Evolutionary conservation across 2,797 vertebrate species (phyloP).

Genomic region (Mus spretus): DNA sequence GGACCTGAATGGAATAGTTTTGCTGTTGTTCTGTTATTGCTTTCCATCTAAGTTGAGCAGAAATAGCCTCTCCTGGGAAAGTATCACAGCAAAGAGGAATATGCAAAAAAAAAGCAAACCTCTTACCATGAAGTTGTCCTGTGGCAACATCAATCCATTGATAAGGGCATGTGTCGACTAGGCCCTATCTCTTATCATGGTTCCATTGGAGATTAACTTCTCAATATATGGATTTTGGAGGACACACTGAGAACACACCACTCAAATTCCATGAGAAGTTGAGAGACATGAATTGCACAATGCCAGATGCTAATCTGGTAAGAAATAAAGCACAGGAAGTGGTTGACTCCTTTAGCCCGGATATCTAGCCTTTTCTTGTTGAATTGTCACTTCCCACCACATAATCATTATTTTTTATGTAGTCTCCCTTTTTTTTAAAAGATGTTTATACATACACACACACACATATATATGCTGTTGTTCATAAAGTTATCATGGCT

Average conservation of each 20-base stretch:
- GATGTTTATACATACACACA: too few relatives aligned
- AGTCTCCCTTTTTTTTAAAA: too few relatives aligned
- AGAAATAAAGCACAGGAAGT: slow-evolving; percentile 35
- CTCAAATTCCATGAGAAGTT: not conserved
- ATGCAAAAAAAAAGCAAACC: not conserved
- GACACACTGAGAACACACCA: not conserved
- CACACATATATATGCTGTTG: too few relatives aligned
- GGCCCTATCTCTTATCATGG: not conserved
- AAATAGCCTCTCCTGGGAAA: not conserved
- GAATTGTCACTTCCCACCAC: not conserved
- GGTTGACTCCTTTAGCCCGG: not conserved
- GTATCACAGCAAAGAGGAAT: not conserved
- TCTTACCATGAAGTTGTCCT: not conserved
- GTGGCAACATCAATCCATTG: not conserved
- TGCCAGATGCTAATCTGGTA: not conserved
- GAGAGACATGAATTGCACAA: slow-evolving; percentile 38
- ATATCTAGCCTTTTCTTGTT: slow-evolving; percentile 7
- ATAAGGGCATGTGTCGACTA: not conserved
- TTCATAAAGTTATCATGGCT: too few relatives aligned
- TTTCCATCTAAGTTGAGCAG: not conserved
- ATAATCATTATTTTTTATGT: not conserved
- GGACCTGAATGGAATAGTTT: not conserved
- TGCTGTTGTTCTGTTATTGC: not conserved
- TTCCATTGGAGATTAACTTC: not conserved
- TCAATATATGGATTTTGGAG: not conserved